Evolutionary conservation across 2,113 vertebrate genomes (phyloP), one percentile per base, ranked within the genome.

Genomic region (Phyllostomus hastatus): DNA sequence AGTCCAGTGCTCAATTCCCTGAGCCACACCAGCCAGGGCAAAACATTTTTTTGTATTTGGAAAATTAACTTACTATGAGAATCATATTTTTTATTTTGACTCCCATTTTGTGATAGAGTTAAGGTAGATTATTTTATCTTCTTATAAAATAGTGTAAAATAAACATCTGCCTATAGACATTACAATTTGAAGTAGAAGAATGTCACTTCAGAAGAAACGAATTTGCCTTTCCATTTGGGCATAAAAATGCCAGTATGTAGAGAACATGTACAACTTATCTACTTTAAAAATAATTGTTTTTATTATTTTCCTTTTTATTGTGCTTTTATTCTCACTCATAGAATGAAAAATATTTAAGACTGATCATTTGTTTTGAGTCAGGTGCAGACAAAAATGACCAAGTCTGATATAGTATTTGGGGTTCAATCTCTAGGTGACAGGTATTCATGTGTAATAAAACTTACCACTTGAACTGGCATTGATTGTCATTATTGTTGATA

Each of bases 401-500:
- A 84, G 31, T 66, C 50, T 80, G 61, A 52, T 43, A 0, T 14
- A 89, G 4, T 75, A 70, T 96, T 95, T 84, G 22, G 35, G 28
- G 80, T 87, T 95, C 52, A 89, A 1, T 82, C 41, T 93, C 54
- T 91, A 75, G 80, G 22, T 64, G 54, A 78, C 48, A 78, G 79
- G 48, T 87, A 69, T 89, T 83, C 5, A 0, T 83, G 38, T 92
- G 43, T 82, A 79, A 83, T 96, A 72, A 95, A 82, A 88, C 46
- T 52, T 46, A 76, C 31, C 5, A 31, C 59, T 83, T 95, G 54
- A 84, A 59, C 75, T 76, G n/a, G 69, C 64, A 88, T 64, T 79
- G 90, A 96, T 83, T 92, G 88, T 66, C 88, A n/a, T 87, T 81
- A 12, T 89, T 86, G n/a, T 64, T 64, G 70, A 90, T 94, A 43